Base-by-base conservation (phyloP, 2,888 invertebrate species). In the Molorchus minor region DNA sequence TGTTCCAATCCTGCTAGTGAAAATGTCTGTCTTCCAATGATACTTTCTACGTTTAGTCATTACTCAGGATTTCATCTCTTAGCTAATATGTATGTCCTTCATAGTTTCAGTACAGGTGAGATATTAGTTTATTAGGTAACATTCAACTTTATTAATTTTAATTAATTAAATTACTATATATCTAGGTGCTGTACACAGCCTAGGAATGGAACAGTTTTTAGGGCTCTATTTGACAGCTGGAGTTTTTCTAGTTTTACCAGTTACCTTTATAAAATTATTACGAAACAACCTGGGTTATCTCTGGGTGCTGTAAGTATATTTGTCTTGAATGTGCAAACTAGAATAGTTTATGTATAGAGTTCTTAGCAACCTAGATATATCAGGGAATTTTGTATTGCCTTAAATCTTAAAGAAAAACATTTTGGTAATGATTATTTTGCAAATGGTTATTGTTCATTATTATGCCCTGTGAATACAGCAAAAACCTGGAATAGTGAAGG, bases 61-160 rank as follows among this genome's bases (percentile, higher is more conserved):
- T 90, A 91, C 74, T 92, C 92, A 1, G 80, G 88, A 30, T 82
- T 94, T 64, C 98, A 98, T 82, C 85, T 98, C 59, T 88, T 89
- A 69, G 90, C 92, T 52, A 99, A 99, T 81, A 98, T 99, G 98
- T 97, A 93, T 82, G 98, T 96, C 36, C 83, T 98, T 19, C 92
- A 94, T 79, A 93, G 91, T 76, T 96, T 96, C 76, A 87, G 85
- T 56, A 81, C 84, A 68, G 81, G 85, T 84, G 79, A 71, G 56
- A 55, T 46, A 59, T 61, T 30, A 35, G n/a, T 12, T 49, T 20
- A 4, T 2, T 10, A 1, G 13, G 16, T 17, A 38, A 38, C 41
- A 21, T 55, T 25, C 38, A n/a, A n/a, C n/a, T n/a, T n/a, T n/a
- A n/a, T n/a, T n/a, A n/a, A n/a, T n/a, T n/a, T n/a, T n/a, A n/a